Base-by-base conservation (phyloP, 1,140 invertebrate genomes). In the Meloidogyne floridensis region DNA sequence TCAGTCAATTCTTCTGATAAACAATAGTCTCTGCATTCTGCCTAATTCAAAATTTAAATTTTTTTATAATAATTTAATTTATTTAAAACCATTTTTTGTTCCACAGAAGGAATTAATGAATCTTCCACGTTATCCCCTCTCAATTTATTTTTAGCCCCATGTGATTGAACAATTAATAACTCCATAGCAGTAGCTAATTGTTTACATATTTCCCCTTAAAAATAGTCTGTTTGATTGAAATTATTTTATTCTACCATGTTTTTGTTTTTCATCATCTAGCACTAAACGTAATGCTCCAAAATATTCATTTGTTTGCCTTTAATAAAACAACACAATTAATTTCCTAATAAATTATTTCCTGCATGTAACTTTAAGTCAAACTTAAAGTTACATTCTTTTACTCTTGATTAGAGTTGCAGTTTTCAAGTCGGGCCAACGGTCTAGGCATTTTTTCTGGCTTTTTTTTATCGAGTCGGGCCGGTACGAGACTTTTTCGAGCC, bases 211-310 rank as follows among this genome's bases (percentile, higher is more conserved):
- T 32, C 20, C 51, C 59, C 43, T 56, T 20, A 51, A 8, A 75
- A 13, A 2, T 75, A 2, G 0, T 4, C 0, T 6, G 47, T 47
- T 47, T 47, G 7, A 6, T 47, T 47, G 0, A 47, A 18, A 43
- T 70, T 51, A 71, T 42, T 15, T 71, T 11, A 10, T 32, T n/a
- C 42, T 43, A 79, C 77, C 65, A 7, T 32, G 47, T 42, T 79
- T 79, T 43, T 79, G 77, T 18, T 79, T 79, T 47, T 79, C 77
- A 65, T 72, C 18, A 8, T 72, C 15, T 10, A 79, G 51, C 77
- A 79, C 20, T 0, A 32, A 72, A 32, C 65, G 10, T 20, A 79
- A 47, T 1, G 77, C 77, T 32, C 15, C 77, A 47, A 79, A 79
- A 79, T 71, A 79, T 47, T 42, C 43, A 51, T 79, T 79, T 65